These are phyloP conservation scores for Leontocebus nigricollis DNA, from an alignment of 2,797 vertebrate genomes.

Conservation along the genomic window DNA sequence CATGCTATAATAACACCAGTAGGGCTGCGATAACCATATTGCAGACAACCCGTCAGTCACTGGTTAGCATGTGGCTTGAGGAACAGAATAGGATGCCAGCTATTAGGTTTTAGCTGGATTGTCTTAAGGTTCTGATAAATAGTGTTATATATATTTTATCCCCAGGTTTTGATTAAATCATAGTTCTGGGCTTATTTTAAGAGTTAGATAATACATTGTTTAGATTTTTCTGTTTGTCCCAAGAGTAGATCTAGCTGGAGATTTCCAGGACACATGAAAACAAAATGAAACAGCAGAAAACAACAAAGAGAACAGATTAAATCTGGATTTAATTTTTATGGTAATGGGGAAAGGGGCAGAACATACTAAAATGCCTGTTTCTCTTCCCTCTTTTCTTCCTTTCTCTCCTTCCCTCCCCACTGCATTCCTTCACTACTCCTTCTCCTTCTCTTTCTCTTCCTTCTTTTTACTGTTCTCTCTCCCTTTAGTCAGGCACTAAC, in stretches of 20 bases:
- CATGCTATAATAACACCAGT: not conserved
- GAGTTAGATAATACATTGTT: constrained; percentile 2
- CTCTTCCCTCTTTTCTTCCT: not conserved
- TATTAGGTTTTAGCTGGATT: not conserved
- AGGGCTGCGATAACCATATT: not conserved
- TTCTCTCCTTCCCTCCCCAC: accelerated
- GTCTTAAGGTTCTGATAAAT: not conserved
- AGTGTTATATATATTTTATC: not conserved
- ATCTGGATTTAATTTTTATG: not conserved
- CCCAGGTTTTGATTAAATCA: not conserved
- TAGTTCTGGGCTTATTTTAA: constrained; percentile 6
- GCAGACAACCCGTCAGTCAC: not conserved
- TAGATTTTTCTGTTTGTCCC: not conserved
- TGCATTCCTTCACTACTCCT: not conserved
- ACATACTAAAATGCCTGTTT: not conserved
- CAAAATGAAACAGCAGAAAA: not conserved
- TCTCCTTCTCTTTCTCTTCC: not conserved
- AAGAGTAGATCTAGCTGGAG: not conserved
- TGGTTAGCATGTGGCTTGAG: not conserved
- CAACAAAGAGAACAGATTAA: not conserved
- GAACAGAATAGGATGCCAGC: not conserved
- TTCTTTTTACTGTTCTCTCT: not conserved
- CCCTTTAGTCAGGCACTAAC: not conserved
- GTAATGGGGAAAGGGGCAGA: not conserved
- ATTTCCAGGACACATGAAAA: not conserved